A percentile compares a stretch with the other conserved stretches of the same genome.
These are phyloP conservation scores for Cyaniris semiargus DNA, from an alignment of 2,888 invertebrate species.

Conservation along the genomic window DNA sequence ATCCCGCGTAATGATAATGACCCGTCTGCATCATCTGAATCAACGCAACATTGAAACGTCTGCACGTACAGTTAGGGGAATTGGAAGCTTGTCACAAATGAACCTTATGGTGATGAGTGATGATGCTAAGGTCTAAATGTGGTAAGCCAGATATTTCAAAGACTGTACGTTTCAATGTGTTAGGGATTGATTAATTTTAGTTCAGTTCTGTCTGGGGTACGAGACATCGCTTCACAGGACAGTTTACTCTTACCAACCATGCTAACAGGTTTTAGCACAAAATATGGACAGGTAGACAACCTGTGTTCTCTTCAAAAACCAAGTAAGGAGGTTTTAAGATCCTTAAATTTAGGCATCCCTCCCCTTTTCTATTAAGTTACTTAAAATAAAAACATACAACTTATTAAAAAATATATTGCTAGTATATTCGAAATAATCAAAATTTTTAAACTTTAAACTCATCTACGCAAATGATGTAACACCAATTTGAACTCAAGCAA, in stretches of 20 bases:
- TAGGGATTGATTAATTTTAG: slow-evolving; percentile 8
- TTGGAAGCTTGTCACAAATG: neutral
- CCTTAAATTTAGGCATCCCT: no score
- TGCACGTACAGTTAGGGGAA: neutral
- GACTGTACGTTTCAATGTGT: neutral
- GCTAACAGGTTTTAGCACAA: neutral
- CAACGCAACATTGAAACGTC: slow-evolving; percentile 50
- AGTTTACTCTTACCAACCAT: neutral
- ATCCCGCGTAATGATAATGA: slow-evolving; percentile 77
- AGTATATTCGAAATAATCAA: no score
- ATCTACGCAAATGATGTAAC: no score
- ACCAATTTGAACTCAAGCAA: no score
- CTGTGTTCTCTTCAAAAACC: neutral
- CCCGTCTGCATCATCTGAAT: slow-evolving; percentile 72
- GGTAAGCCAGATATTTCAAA: neutral
- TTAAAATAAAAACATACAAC: no score
- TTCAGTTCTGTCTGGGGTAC: neutral
- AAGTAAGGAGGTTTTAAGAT: neutral
- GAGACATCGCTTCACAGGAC: neutral
- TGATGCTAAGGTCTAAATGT: neutral
- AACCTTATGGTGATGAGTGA: neutral
- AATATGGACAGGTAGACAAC: neutral
- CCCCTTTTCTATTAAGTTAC: no score
- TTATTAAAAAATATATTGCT: no score
- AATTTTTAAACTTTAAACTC: no score